Percentiles rank a stretch among this genome's conserved stretches.
Conservation (phyloP, 2,113 vertebrate species). For the Corvus cornix region DNA sequence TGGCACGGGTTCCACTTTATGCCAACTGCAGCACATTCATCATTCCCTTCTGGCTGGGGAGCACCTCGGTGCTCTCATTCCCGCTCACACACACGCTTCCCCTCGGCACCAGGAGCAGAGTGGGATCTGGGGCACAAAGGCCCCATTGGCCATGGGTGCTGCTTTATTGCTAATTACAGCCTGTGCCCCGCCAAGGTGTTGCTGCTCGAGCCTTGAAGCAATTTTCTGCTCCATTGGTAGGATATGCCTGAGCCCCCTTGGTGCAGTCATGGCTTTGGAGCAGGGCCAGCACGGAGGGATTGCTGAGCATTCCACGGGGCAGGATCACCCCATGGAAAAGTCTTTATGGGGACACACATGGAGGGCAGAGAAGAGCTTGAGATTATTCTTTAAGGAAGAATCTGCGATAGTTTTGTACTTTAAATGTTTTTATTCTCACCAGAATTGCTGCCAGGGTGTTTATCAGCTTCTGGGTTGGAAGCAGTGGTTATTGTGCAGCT, state of each 20-base stretch:
- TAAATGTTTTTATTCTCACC: not conserved
- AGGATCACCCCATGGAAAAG: not conserved
- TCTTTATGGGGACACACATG: not conserved
- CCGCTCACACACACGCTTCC: not conserved
- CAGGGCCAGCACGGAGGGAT: not conserved
- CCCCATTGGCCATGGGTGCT: constrained; percentile 46
- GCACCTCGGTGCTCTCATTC: not conserved
- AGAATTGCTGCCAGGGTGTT: not conserved
- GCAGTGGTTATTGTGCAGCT: not conserved
- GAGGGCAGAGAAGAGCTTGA: not conserved
- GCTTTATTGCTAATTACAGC: constrained; percentile 38
- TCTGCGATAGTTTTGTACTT: not conserved
- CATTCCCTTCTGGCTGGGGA: constrained; percentile 8
- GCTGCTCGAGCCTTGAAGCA: constrained; percentile 57
- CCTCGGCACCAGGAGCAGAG: not conserved
- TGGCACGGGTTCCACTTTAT: constrained; percentile 43
- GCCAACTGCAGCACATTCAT: constrained; percentile 61
- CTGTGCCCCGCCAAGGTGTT: constrained; percentile 1
- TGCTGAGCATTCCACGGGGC: not conserved
- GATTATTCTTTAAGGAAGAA: not conserved
- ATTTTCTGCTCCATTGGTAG: constrained; percentile 68
- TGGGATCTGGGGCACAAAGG: not conserved
- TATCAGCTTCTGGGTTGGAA: not conserved
- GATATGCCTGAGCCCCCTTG: constrained; percentile 26
- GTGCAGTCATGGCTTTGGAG: constrained; percentile 45